A percentile compares a stretch with the other conserved stretches of the same genome.
These are phyloP conservation scores for Mactra quadrangularis DNA, from an alignment of 1,140 invertebrate species.

Conservation along the genomic window DNA sequence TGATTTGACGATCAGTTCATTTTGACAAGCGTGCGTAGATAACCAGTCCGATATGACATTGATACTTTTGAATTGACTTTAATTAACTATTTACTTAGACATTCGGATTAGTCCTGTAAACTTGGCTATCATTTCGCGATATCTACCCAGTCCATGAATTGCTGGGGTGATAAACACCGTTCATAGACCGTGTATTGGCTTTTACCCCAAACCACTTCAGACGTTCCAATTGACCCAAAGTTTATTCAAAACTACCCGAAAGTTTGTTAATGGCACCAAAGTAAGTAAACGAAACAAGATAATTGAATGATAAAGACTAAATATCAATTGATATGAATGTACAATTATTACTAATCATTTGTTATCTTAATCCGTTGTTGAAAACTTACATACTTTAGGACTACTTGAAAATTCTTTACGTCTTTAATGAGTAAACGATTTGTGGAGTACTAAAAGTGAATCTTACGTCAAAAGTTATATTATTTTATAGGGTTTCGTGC, in stretches of 20 bases:
- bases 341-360: too few species aligned
- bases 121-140: slow-evolving; percentile 1
- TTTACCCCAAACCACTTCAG: not conserved
- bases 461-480: too few species aligned
- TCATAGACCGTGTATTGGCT: slow-evolving; percentile 10
- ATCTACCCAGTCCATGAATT: slow-evolving; percentile 11
- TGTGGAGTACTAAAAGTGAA: too few species aligned
- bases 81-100: slow-evolving; percentile 43
- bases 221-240: slow-evolving; percentile 9
- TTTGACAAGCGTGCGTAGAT: too few species aligned
- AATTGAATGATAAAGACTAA: not conserved
- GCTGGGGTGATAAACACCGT: slow-evolving; percentile 5
- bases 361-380: too few species aligned
- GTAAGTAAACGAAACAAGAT: slow-evolving; percentile 2
- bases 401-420: too few species aligned
- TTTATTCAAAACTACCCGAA: not conserved
- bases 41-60: not conserved
- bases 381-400: too few species aligned
- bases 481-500: too few species aligned
- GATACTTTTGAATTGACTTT: slow-evolving; percentile 31
- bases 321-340: not conserved
- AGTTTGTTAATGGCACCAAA: slow-evolving; percentile 11
- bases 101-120: slow-evolving; percentile 9
- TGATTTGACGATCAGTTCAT: too few species aligned
- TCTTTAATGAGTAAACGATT: too few species aligned